phyloP scores from a whole-genome alignment of 2,888 invertebrate genomes.

The Stictocephala bisonia region DNA sequence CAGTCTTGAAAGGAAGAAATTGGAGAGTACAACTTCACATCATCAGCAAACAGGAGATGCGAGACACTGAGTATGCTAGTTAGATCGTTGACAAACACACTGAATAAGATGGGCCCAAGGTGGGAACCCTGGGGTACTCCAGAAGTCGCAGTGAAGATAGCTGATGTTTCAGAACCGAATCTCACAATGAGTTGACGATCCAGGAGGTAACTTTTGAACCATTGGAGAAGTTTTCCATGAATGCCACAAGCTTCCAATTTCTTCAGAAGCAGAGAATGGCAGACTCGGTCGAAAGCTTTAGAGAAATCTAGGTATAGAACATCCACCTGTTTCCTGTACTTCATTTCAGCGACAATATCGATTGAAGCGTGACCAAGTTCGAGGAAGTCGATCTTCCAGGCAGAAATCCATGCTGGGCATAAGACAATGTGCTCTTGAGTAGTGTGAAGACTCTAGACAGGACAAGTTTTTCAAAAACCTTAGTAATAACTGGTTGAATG shows the following conservation, averaged over 20 bases:
- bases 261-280: neutral
- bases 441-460: neutral
- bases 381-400: constrained; percentile 1
- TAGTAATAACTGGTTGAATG: neutral
- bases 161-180: neutral
- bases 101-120: neutral
- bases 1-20: neutral
- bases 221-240: neutral
- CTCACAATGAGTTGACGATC: neutral
- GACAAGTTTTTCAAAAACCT: constrained; percentile 5
- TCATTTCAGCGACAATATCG: neutral
- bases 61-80: neutral
- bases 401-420: neutral
- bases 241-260: neutral
- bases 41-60: neutral
- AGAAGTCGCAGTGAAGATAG: neutral
- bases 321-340: neutral
- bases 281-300: constrained; percentile 8
- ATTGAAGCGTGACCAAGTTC: neutral
- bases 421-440: neutral
- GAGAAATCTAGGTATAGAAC: constrained; percentile 4
- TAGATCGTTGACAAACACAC: neutral
- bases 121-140: neutral
- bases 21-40: no score
- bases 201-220: neutral